Evolutionary conservation across 2,888 invertebrate species (phyloP), one percentile per base, ranked within the genome.

Genomic region (Tholera decimalis): DNA sequence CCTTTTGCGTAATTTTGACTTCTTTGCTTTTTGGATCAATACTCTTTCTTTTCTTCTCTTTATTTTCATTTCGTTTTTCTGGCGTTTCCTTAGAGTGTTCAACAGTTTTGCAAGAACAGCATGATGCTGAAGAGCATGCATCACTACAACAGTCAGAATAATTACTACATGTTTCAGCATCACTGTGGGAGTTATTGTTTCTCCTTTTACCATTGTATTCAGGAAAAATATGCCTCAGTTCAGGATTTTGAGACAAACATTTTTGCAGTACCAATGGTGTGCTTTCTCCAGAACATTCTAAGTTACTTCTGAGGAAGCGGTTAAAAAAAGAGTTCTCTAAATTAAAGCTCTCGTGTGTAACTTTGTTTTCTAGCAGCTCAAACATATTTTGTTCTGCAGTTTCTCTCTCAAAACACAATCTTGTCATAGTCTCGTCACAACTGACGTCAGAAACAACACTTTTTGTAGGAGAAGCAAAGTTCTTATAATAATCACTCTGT

Each of bases 331-430:
- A 97, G 41, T 97, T 97, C 54, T 97, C 96, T 70, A 97, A 96
- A 85, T 96, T 97, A 79, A 98, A 97, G 85, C 97, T 97, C 24
- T 97, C 97, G 86, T 96, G 95, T 50, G 96, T 95, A 6, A 97
- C 97, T 88, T 97, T 97, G 82, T 97, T 96, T 91, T 98, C 98
- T 37, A 98, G 91, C 7, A 97, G 88, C 85, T 98, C 98, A 91
- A 98, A 98, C 84, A 98, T 96, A 68, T 96, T 96, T 72, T 98
- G 95, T 84, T 98, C 98, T 35, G 96, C 97, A 2, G 90, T 79
- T 89, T 96, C 96, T 83, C 89, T 93, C 28, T 93, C 93, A 22
- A 89, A 87, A 18, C 78, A 84, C 3, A 90, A 72, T 85, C 83
- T 93, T 71, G 43, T 73, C 33, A 87, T 74, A 39, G 87, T 87